Percentiles rank a stretch among this genome's conserved stretches.
Evolutionary conservation across 2,888 invertebrate genomes (phyloP).

Genomic region (Resseliella maxima): DNA sequence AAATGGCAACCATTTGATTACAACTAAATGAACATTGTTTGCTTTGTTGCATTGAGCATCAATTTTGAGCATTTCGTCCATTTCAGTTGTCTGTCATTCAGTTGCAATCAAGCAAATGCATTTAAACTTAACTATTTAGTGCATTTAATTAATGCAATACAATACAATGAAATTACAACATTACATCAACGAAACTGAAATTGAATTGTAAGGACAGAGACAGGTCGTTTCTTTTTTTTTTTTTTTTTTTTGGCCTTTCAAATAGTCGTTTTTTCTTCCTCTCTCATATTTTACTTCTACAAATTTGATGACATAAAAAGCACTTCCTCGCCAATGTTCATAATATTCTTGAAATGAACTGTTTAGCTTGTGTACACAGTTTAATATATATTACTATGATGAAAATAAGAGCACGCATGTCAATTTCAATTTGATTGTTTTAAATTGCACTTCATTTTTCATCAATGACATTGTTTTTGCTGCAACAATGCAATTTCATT

Average conservation of each 20-base stretch:
- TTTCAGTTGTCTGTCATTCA: neutral
- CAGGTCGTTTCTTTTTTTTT: no score
- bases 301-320: neutral
- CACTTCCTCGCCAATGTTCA: neutral
- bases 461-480: conserved; percentile 7
- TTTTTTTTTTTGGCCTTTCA: no score
- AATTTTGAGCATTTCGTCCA: neutral
- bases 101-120: neutral
- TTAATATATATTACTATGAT: neutral
- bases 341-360: neutral
- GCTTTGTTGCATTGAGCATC: neutral
- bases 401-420: neutral
- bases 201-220: neutral
- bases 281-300: no score
- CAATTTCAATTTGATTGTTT: conserved; percentile 46
- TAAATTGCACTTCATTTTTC: conserved; percentile 45
- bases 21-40: neutral
- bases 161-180: neutral
- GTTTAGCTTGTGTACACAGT: neutral
- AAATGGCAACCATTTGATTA: neutral
- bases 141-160: conserved; percentile 29
- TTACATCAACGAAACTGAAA: neutral
- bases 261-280: no score
- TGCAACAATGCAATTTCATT: neutral
- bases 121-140: conserved; percentile 8